phyloP scores from a whole-genome alignment of 2,797 vertebrate species.

The Phylloscopus collybita region DNA sequence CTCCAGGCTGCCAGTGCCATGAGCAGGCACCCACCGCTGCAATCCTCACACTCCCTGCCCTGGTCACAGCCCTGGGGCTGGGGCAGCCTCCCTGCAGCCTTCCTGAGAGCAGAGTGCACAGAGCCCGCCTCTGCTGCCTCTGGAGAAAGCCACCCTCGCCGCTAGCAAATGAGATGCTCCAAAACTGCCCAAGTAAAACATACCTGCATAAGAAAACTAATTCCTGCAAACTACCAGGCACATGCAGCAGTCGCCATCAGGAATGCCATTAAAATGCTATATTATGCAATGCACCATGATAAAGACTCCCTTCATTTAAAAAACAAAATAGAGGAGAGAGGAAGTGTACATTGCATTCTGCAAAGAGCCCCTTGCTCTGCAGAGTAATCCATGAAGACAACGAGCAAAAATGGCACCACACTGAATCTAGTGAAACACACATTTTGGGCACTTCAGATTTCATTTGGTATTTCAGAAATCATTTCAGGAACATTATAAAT shows the following conservation, averaged over 20 bases:
- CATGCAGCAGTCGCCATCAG: rapidly evolving
- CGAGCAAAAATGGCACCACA: not conserved
- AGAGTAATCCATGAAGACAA: not conserved
- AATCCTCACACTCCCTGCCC: rapidly evolving
- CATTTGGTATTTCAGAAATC: not conserved
- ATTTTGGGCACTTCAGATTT: not conserved
- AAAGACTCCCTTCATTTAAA: not conserved
- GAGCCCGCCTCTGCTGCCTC: not conserved
- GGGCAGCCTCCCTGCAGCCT: not conserved
- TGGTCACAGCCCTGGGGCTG: not conserved
- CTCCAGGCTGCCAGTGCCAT: rapidly evolving
- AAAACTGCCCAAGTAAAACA: not conserved
- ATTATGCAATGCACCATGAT: not conserved
- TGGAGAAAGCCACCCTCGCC: rapidly evolving
- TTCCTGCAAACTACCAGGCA: not conserved
- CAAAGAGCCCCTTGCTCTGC: not conserved
- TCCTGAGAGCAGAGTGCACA: rapidly evolving
- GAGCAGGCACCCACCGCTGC: rapidly evolving
- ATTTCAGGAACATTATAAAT: not conserved
- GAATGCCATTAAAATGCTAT: not conserved
- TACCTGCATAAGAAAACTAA: not conserved
- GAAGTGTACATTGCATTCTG: rapidly evolving
- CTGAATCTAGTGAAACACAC: not conserved
- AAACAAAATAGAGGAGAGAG: not conserved
- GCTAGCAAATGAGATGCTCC: rapidly evolving